Evolutionary conservation across 1,140 invertebrate genomes (phyloP).

Genomic region (Scaptomyza montana): DNA sequence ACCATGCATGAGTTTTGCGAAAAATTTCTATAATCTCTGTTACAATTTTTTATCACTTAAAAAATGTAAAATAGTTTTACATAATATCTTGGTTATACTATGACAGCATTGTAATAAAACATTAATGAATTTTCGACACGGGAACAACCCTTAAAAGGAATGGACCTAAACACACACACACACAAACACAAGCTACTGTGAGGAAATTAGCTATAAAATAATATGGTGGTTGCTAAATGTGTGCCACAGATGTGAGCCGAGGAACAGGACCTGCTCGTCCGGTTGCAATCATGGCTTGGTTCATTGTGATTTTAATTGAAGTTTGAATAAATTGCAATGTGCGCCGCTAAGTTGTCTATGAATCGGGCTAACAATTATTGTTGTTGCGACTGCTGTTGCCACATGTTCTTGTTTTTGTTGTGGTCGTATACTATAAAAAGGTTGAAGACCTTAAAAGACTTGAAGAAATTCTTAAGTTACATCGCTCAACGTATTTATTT

Average conservation of each 20-base stretch:
- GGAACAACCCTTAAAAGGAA: background rate
- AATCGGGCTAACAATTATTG: conserved; percentile 33
- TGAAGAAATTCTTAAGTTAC: no score
- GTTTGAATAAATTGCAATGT: no score
- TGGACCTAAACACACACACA: conserved; percentile 5
- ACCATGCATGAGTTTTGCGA: no score
- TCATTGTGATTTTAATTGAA: no score
- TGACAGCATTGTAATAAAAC: no score
- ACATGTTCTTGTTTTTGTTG: background rate
- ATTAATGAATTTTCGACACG: background rate
- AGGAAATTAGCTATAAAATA: conserved; percentile 54
- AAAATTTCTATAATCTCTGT: no score
- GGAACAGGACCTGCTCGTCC: conserved; percentile 1
- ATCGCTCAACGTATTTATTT: no score
- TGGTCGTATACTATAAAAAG: background rate
- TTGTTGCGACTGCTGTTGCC: conserved; percentile 1
- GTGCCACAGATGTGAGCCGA: background rate
- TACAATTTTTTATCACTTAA: no score
- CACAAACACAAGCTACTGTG: background rate
- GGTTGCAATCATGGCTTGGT: background rate
- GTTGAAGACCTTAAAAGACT: no score
- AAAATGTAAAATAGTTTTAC: no score
- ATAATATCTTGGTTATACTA: no score
- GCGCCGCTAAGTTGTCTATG: conserved; percentile 72
- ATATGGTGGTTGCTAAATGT: conserved; percentile 15